Base-by-base conservation (phyloP, 2,797 vertebrate genomes). In the Chloroceryle amazona region DNA sequence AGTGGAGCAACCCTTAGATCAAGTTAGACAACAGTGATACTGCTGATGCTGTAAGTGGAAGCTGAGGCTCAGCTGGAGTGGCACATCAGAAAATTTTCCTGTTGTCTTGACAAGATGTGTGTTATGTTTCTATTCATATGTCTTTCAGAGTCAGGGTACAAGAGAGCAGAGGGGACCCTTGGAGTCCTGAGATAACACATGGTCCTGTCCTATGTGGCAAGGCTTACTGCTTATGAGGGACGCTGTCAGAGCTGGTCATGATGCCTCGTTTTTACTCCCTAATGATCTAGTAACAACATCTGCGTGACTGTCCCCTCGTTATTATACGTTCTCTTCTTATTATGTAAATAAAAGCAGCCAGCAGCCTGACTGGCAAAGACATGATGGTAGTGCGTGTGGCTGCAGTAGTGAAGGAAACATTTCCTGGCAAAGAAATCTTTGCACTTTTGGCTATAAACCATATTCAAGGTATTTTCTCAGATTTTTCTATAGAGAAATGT, bases 371-470 rank as follows among this genome's bases (percentile, higher is more conserved):
- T 91, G 42, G 51, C 1, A 1, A 46, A 90, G 71, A 66, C 60
- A 33, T 49, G 78, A 74, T 84, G 81, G 80, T 66, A 52, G 79
- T 1, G 47, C 60, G 61, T 61, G 63, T 66, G 55, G 62, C 28
- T 60, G 63, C 21, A 10, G 80, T 52, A 93, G 82, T 2, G 2
- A 90, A 90, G 76, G 78, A 91, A 87, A 54, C 3, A 2, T 82
- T 86, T 93, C 81, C 70, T 90, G 57, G 79, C 74, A 81, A 93
- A 96, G 92, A 3, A 67, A 91, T 73, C 89, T 92, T 95, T 82
- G 47, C 52, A 28, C 44, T 80, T 76, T 70, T 92, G 85, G 76
- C 89, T 73, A 7, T 81, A 81, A 93, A 96, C 28, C 73, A 80
- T 67, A 93, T 84, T 61, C 35, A 44, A 17, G 93, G 51, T 90